Conservation (phyloP, 2,113 vertebrate genomes). For the Phasianus colchicus region DNA sequence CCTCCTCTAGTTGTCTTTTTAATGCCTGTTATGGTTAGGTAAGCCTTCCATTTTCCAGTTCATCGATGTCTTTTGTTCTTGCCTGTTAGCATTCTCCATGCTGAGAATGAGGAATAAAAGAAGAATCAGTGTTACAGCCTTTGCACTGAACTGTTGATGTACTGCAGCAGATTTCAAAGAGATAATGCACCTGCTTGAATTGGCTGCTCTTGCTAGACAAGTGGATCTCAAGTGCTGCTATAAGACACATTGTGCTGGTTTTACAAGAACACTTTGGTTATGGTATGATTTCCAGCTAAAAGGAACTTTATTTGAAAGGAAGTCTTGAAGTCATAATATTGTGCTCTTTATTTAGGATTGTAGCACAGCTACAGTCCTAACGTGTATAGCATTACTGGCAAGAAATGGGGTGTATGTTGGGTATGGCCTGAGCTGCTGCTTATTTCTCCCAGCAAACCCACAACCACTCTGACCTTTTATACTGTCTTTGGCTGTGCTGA, state of each 20-base stretch:
- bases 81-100: neutral
- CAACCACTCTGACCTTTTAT: neutral
- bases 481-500: neutral
- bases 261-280: neutral
- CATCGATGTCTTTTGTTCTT: neutral
- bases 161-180: neutral
- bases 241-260: neutral
- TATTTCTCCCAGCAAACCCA: neutral
- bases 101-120: neutral
- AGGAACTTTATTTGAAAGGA: neutral
- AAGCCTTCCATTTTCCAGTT: neutral
- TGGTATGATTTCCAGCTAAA: neutral
- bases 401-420: neutral
- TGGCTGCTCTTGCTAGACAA: neutral
- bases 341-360: neutral
- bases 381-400: neutral
- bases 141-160: neutral
- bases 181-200: neutral
- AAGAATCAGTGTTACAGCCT: neutral
- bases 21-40: neutral
- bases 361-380: neutral
- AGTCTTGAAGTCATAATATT: neutral
- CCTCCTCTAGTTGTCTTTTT: neutral
- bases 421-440: neutral
- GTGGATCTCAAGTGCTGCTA: neutral